Evolutionary conservation across 2,888 invertebrate genomes (phyloP).

Genomic region (Heliconius hortense): DNA sequence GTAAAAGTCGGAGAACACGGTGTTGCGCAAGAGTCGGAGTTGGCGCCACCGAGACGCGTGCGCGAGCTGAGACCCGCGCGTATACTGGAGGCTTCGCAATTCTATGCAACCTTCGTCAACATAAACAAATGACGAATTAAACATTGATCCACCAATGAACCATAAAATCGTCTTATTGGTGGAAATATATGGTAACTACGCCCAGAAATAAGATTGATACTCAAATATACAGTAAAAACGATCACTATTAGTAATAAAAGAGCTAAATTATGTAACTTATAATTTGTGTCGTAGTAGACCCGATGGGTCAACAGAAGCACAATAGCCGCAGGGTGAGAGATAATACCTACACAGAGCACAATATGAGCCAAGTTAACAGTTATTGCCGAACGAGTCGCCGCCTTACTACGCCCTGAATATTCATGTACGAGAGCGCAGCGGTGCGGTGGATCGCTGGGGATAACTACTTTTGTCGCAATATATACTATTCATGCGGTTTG

Average conservation of each 20-base stretch:
- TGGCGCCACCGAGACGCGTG: slow-evolving; percentile 81
- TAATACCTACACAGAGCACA: slow-evolving; percentile 52
- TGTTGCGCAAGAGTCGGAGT: slow-evolving; percentile 69
- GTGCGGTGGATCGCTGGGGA: slow-evolving; percentile 51
- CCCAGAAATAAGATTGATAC: slow-evolving; percentile 32
- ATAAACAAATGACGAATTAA: slow-evolving; percentile 74
- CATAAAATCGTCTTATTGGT: slow-evolving; percentile 41
- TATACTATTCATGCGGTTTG: slow-evolving; percentile 46
- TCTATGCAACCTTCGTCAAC: slow-evolving; percentile 79
- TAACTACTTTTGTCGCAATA: slow-evolving; percentile 49
- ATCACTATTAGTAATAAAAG: slow-evolving; percentile 30
- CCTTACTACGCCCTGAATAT: slow-evolving; percentile 68
- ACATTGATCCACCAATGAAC: slow-evolving; percentile 53
- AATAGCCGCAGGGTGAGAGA: slow-evolving; percentile 55
- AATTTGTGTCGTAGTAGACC: slow-evolving; percentile 33
- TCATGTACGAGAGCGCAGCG: slow-evolving; percentile 65
- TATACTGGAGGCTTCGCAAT: slow-evolving; percentile 79
- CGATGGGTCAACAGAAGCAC: slow-evolving; percentile 46
- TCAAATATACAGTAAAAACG: slow-evolving; percentile 19
- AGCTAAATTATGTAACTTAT: slow-evolving; percentile 22
- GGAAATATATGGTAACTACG: slow-evolving; percentile 32
- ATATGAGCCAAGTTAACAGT: slow-evolving; percentile 71
- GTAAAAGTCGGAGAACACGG: slow-evolving; percentile 62
- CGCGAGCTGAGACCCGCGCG: slow-evolving; percentile 77
- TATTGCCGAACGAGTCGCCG: slow-evolving; percentile 64